Percentiles rank a stretch among this genome's conserved stretches.
Conservation (phyloP, 2,113 vertebrate genomes). For the Cebus imitator region DNA sequence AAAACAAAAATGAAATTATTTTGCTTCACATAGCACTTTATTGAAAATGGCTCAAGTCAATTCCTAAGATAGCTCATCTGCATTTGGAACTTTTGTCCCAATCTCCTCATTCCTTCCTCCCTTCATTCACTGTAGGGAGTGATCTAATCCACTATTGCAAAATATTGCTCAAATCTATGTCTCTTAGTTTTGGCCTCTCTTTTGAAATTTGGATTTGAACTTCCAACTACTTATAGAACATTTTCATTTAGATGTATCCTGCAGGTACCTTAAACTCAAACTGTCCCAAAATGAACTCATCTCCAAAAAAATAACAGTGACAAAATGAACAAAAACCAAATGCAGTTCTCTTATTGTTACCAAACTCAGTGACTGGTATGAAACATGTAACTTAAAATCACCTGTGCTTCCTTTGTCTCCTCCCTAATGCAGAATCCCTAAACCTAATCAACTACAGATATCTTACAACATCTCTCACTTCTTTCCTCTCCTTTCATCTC, state of each 20-base stretch:
- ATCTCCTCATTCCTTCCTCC: not conserved
- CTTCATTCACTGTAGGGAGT: not conserved
- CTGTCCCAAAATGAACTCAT: not conserved
- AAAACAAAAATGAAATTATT: not conserved
- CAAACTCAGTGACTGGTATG: not conserved
- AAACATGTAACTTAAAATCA: not conserved
- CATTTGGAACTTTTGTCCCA: not conserved
- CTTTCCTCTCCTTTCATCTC: not conserved
- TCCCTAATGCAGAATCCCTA: not conserved
- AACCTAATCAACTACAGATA: not conserved
- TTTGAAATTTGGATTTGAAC: constrained; percentile 26
- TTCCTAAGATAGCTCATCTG: not conserved
- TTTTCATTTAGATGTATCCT: constrained; percentile 1
- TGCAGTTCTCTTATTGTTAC: not conserved
- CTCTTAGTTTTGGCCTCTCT: constrained; percentile 9
- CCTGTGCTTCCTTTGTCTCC: not conserved
- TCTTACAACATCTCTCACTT: not conserved
- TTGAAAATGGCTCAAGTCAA: not conserved
- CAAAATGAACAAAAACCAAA: not conserved
- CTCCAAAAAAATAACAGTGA: not conserved
- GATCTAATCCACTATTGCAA: not conserved
- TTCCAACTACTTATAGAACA: constrained; percentile 2
- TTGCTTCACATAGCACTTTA: not conserved
- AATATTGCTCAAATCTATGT: not conserved
- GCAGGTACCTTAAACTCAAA: not conserved